Percentiles rank a stretch among this genome's conserved stretches.
Conservation (phyloP, 2,888 invertebrate genomes). For the Nemapogon koenigi region DNA sequence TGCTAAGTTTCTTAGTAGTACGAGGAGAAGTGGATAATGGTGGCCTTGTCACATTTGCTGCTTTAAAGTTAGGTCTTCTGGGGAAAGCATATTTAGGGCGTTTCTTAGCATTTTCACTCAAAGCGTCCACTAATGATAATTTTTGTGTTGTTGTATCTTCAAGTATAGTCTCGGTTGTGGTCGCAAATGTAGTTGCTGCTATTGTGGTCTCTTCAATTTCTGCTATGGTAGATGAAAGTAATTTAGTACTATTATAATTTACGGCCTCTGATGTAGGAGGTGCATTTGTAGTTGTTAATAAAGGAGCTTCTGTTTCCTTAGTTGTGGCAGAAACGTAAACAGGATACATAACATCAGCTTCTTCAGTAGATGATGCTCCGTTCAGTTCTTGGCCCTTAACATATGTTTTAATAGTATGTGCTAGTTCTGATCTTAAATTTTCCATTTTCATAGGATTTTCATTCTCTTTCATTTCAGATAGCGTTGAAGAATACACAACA, state of each 20-base stretch:
- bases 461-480: constrained; percentile 34
- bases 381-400: constrained; percentile 48
- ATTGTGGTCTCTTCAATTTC: constrained; percentile 20
- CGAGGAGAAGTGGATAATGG: constrained; percentile 19
- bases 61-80: constrained; percentile 39
- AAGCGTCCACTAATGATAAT: constrained; percentile 29
- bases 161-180: constrained; percentile 29
- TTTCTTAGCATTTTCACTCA: constrained; percentile 26
- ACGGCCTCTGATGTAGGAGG: constrained; percentile 19
- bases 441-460: constrained; percentile 37
- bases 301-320: constrained; percentile 18
- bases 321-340: constrained; percentile 32
- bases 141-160: constrained; percentile 40
- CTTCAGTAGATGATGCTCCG: constrained; percentile 31
- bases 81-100: constrained; percentile 44
- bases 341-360: constrained; percentile 30
- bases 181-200: constrained; percentile 12
- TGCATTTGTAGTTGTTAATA: constrained; percentile 19
- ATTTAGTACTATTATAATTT: constrained; percentile 12
- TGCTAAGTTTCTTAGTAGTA: constrained; percentile 32
- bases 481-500: constrained; percentile 51
- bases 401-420: constrained; percentile 39
- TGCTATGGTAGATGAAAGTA: constrained; percentile 11
- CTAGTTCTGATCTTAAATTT: constrained; percentile 35
- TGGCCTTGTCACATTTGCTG: constrained; percentile 36